Conservation (phyloP, 1,140 invertebrate genomes). For the Oedothorax gibbosus region DNA sequence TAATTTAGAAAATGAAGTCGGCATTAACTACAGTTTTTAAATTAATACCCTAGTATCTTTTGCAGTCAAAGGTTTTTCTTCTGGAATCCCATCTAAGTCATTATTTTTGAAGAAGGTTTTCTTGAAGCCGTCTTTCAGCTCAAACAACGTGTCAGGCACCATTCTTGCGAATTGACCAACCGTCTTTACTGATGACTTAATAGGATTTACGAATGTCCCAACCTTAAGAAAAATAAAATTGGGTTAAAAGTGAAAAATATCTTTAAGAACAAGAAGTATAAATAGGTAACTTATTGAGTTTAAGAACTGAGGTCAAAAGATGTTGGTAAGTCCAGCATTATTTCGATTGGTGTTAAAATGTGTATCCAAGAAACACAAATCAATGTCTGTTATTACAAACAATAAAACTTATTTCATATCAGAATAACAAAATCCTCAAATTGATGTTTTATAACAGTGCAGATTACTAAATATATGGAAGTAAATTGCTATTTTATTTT, state of each 20-base stretch:
- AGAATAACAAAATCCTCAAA: too few species aligned
- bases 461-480: too few species aligned
- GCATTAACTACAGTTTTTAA: neutral
- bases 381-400: too few species aligned
- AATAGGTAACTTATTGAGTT: too few species aligned
- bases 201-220: constrained; percentile 78
- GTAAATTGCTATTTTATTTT: too few species aligned
- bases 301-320: too few species aligned
- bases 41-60: constrained; percentile 26
- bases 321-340: too few species aligned
- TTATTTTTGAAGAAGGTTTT: constrained; percentile 47
- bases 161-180: constrained; percentile 81
- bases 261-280: too few species aligned
- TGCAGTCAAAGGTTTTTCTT: constrained; percentile 15
- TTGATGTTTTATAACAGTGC: too few species aligned
- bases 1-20: neutral
- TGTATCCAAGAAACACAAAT: too few species aligned
- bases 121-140: constrained; percentile 74
- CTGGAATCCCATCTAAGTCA: constrained; percentile 4
- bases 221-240: constrained; percentile 59
- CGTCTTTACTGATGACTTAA: constrained; percentile 83
- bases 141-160: constrained; percentile 85
- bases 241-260: neutral
- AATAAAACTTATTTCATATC: too few species aligned
- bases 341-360: too few species aligned